Conservation (phyloP, 2,888 invertebrate species). For the Sthenelais limicola region DNA sequence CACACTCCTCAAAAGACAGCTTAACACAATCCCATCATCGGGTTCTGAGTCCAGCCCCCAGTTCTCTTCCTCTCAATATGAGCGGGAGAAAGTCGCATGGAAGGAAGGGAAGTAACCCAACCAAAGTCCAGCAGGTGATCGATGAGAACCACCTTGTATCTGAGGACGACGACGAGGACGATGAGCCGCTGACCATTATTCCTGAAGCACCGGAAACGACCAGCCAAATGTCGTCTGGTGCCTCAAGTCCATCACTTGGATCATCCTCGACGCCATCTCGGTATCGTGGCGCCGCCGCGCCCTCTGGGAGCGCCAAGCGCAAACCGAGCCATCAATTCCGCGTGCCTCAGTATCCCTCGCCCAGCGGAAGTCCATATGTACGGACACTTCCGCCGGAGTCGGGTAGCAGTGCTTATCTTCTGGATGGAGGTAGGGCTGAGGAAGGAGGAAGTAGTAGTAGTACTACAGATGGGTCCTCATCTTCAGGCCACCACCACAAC, state of each 20-base stretch:
- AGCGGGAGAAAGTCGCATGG: slow-evolving; percentile 45
- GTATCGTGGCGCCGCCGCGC: neutral
- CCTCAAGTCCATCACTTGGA: neutral
- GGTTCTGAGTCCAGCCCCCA: slow-evolving; percentile 20
- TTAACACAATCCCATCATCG: neutral
- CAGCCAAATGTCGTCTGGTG: neutral
- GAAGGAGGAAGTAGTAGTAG: slow-evolving; percentile 14
- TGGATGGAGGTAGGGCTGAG: slow-evolving; percentile 7
- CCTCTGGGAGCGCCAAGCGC: slow-evolving; percentile 44
- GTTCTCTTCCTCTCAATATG: slow-evolving; percentile 16
- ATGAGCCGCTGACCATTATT: slow-evolving; percentile 46
- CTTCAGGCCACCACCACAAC: neutral
- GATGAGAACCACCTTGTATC: slow-evolving; percentile 37
- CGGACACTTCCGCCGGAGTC: slow-evolving; percentile 1
- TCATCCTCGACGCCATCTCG: neutral
- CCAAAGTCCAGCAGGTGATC: slow-evolving; percentile 48
- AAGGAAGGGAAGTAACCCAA: slow-evolving; percentile 52
- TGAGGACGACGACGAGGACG: slow-evolving; percentile 40
- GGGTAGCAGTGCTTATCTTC: slow-evolving; percentile 1
- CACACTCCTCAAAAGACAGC: slow-evolving; percentile 3
- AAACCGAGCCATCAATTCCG: slow-evolving; percentile 43
- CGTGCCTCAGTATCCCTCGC: slow-evolving; percentile 42
- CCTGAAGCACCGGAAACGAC: slow-evolving; percentile 48
- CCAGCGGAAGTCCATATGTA: slow-evolving; percentile 31
- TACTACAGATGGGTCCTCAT: neutral